A percentile compares a stretch with the other conserved stretches of the same genome.
phyloP scores from a whole-genome alignment of 2,888 invertebrate genomes.

The Polydrusus pterygomalis region DNA sequence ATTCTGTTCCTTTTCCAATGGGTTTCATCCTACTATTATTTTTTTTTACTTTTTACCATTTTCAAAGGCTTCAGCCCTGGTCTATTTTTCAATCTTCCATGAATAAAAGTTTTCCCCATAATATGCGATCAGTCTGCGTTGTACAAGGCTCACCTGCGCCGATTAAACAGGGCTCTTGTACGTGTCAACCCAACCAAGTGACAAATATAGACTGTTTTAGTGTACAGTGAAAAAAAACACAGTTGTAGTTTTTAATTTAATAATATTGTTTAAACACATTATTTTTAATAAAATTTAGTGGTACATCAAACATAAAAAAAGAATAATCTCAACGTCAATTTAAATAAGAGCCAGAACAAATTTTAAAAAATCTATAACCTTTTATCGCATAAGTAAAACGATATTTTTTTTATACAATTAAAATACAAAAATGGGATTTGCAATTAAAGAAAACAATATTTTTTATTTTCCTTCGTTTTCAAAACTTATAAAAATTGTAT shows the following conservation, averaged over 20 bases:
- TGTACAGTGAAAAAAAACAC: neutral
- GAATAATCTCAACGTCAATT: neutral
- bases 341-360: neutral
- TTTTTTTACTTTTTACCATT: no score
- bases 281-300: constrained; percentile 3
- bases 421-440: neutral
- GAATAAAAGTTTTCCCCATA: no score
- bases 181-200: no score
- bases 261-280: constrained; percentile 15
- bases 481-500: neutral
- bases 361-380: no score
- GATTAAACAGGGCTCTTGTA: no score
- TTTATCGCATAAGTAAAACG: no score
- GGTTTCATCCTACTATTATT: no score
- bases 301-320: neutral
- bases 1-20: no score
- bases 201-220: no score
- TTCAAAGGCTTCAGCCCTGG: no score
- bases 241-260: neutral
- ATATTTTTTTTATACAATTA: no score
- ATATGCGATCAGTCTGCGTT: neutral
- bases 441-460: neutral
- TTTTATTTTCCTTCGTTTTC: neutral
- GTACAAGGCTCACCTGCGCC: neutral
- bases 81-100: no score